Conservation (phyloP, 2,888 invertebrate genomes). For the Tipula vernalis region DNA sequence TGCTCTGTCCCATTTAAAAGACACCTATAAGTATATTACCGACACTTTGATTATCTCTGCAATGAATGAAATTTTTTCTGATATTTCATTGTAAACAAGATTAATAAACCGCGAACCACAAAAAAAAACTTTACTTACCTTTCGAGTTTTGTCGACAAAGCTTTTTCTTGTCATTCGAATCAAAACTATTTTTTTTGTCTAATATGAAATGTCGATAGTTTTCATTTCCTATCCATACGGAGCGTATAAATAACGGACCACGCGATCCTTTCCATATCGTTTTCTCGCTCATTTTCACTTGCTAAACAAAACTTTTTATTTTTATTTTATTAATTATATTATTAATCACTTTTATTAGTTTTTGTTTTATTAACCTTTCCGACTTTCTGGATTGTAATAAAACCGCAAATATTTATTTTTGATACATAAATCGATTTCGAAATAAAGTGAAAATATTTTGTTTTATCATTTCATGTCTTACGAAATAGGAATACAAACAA, state of each 20-base stretch:
- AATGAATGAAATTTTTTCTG: too few relatives aligned
- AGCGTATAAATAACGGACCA: slow-evolving; percentile 46
- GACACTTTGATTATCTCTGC: too few relatives aligned
- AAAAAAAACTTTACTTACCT: background rate
- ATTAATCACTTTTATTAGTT: background rate
- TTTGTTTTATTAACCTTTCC: background rate
- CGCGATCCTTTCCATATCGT: slow-evolving; percentile 48
- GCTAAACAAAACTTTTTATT: background rate
- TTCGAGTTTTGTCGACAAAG: background rate
- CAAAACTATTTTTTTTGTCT: slow-evolving; percentile 23
- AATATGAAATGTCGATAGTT: slow-evolving; percentile 29
- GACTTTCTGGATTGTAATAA: background rate
- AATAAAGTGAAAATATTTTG: background rate
- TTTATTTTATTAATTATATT: background rate
- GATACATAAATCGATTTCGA: background rate
- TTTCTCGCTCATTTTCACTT: background rate
- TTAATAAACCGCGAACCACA: too few relatives aligned
- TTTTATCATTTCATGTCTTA: background rate
- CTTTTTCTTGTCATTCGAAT: background rate
- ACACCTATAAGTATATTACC: too few relatives aligned
- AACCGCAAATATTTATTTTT: background rate
- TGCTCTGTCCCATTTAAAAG: too few relatives aligned
- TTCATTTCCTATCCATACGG: slow-evolving; percentile 59
- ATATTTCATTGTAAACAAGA: too few relatives aligned
- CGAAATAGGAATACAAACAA: slow-evolving; percentile 1